Conservation (phyloP, 2,888 invertebrate species). For the Drosophila paracracens region DNA sequence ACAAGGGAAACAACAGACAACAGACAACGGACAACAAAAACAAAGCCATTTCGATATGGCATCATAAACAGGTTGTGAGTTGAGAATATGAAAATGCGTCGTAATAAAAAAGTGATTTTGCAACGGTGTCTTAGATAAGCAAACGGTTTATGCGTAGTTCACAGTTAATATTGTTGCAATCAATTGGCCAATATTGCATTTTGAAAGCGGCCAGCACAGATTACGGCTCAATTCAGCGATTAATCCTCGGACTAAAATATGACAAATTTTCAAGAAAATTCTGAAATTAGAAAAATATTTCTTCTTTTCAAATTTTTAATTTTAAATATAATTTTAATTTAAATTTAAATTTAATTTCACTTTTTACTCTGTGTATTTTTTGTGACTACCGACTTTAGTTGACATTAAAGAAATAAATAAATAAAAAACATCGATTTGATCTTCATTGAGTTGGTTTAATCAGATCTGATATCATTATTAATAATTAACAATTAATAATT, state of each 20-base stretch:
- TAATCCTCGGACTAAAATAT: background rate
- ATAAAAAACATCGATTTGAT: background rate
- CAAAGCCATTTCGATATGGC: background rate
- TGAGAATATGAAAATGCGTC: constrained; percentile 15
- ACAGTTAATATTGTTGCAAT: background rate
- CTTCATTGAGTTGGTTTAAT: background rate
- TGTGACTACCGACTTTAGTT: fast-evolving
- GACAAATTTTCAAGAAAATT: background rate
- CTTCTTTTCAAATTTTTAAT: fast-evolving
- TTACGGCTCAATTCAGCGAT: background rate
- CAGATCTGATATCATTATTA: too few relatives aligned
- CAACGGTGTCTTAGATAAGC: constrained; percentile 2
- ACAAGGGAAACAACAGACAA: constrained; percentile 2
- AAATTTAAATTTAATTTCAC: too few relatives aligned
- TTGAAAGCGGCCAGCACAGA: too few relatives aligned
- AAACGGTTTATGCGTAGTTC: background rate
- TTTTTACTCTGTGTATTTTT: too few relatives aligned
- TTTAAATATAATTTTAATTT: too few relatives aligned
- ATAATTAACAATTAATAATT: too few relatives aligned
- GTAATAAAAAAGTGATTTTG: background rate
- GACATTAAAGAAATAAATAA: too few relatives aligned
- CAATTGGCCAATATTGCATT: background rate
- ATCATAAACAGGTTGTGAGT: background rate
- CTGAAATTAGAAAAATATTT: background rate
- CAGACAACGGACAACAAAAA: background rate